Conservation (phyloP, 1,140 invertebrate species). For the Hyphantria cunea region DNA sequence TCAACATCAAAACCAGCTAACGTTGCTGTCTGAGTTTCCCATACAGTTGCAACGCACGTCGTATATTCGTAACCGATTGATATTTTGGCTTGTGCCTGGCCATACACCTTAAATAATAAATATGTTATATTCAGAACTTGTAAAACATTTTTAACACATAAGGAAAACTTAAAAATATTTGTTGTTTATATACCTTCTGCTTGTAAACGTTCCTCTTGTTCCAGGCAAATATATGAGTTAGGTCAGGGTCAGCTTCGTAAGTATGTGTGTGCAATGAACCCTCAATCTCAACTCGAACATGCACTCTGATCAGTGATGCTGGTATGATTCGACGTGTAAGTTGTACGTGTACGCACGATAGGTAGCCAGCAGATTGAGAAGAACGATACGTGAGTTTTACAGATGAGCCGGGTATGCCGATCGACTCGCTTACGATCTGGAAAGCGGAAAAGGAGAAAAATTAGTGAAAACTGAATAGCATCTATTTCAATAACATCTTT, state of each 20-base stretch:
- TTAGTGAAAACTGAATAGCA: too few relatives aligned
- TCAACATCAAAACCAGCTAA: slow-evolving; percentile 98
- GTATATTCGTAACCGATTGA: slow-evolving; percentile 97
- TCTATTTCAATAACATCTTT: too few relatives aligned
- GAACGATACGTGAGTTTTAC: slow-evolving; percentile 96
- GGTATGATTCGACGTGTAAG: slow-evolving; percentile 92
- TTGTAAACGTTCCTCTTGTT: slow-evolving; percentile 98
- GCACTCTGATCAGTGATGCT: slow-evolving; percentile 91
- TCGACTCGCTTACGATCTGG: slow-evolving; percentile 97
- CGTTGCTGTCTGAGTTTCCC: slow-evolving; percentile 96
- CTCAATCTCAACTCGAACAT: slow-evolving; percentile 95
- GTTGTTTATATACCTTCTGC: slow-evolving; percentile 88
- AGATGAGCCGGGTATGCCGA: slow-evolving; percentile 95
- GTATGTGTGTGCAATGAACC: slow-evolving; percentile 94
- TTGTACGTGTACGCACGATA: slow-evolving; percentile 95
- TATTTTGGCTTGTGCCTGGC: slow-evolving; percentile 92
- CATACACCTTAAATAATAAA: slow-evolving; percentile 85
- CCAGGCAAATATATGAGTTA: slow-evolving; percentile 98
- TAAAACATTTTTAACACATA: too few relatives aligned
- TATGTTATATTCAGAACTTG: too few relatives aligned
- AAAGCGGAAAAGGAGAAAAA: slow-evolving; percentile 44
- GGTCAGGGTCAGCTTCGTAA: slow-evolving; percentile 97
- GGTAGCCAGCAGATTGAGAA: slow-evolving; percentile 94
- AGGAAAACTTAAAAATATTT: too few relatives aligned
- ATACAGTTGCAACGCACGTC: slow-evolving; percentile 92